Base-by-base conservation (phyloP, 2,888 invertebrate species). In the Synergus gifuensis region DNA sequence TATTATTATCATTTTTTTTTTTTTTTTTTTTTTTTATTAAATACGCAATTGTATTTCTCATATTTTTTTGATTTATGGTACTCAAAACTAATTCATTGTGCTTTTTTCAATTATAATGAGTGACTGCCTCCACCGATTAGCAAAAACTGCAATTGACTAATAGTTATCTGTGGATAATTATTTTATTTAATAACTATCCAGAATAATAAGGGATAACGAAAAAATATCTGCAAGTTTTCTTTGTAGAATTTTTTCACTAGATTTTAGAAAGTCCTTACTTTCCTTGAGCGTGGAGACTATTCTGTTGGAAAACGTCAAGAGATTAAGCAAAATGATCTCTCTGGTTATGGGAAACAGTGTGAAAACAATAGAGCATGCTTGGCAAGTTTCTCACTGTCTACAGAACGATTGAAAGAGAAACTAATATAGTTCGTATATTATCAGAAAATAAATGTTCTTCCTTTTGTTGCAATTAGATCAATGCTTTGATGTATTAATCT, bases 281-380 rank as follows among this genome's bases (percentile, higher is more conserved):
- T 46, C 14, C 28, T 69, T n/a, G 9, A 67, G 69, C 46, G 4
- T 69, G 42, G 11, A 66, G 66, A 46, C 14, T 69, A 1, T 46
- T 67, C n/a, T 64, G 18, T 40, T 49, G 46, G 22, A 69, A 69
- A 69, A 69, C 28, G 8, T 49, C 16, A 49, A 49, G 28, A 69
- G 69, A 69, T 69, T 16, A 22, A 46, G 42, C 46, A 69, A 28
- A 69, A 69, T 49, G 54, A 54, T 73, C 73, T 73, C n/a, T n/a
- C 28, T 73, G 73, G 73, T 73, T 49, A 73, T 54, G 73, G 73
- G 54, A 73, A 73, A 73, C 4, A 36, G 36, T 73, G 36, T 22
- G 42, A 49, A 54, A 73, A 73, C 73, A 73, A 73, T 73, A 54
- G 73, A 73, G 73, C 54, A 54, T 73, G 73, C 36, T 73, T 73